phyloP scores from a whole-genome alignment of 37 sponge, comb jelly and placozoan species.

The Diacarnus erythraeanus region DNA sequence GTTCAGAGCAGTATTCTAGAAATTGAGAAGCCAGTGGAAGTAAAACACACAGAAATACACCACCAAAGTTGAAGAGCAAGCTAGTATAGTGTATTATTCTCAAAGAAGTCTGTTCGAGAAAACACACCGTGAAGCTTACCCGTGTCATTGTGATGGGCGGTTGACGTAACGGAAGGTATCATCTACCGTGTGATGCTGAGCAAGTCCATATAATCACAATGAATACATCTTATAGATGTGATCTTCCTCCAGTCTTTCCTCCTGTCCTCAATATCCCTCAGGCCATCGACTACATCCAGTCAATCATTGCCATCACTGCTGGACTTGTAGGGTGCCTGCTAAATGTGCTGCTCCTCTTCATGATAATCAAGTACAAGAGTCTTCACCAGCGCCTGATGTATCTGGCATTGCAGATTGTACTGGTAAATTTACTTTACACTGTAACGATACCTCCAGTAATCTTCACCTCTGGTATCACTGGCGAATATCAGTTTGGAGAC shows the following conservation, averaged over 20 bases:
- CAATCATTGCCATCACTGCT: not conserved
- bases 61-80: too few relatives aligned
- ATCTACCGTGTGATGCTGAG: too few relatives aligned
- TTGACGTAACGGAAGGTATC: too few relatives aligned
- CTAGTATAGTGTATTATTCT: too few relatives aligned
- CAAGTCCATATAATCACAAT: too few relatives aligned
- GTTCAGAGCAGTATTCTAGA: too few relatives aligned
- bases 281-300: constrained; percentile 2
- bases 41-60: too few relatives aligned
- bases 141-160: too few relatives aligned
- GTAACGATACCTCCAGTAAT: not conserved
- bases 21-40: too few relatives aligned
- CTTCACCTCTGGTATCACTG: not conserved
- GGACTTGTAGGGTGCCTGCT: not conserved
- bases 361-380: not conserved
- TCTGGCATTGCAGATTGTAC: constrained; percentile 4
- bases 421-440: not conserved
- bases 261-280: not conserved
- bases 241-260: not conserved
- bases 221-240: not conserved
- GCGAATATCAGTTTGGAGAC: not conserved
- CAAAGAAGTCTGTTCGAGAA: too few relatives aligned
- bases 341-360: not conserved
- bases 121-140: too few relatives aligned
- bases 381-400: constrained; percentile 5